Conservation (phyloP, 2,888 invertebrate species). For the Pimpla rufipes region DNA sequence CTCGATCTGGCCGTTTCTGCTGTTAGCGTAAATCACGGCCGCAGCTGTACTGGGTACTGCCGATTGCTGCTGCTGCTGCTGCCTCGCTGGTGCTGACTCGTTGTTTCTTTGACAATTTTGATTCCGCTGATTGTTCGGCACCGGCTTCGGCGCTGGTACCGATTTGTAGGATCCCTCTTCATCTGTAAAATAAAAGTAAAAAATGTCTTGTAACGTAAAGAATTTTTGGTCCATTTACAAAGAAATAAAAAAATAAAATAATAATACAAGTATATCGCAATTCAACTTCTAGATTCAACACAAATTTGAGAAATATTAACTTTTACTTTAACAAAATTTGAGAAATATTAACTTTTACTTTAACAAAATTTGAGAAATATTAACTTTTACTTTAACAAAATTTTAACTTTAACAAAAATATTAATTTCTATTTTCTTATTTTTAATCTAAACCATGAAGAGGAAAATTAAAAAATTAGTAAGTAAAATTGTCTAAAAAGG, state of each 20-base stretch:
- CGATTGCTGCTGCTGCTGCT: conserved; percentile 25
- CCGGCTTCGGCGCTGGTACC: conserved; percentile 88
- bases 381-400: no score
- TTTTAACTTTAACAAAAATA: no score
- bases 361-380: no score
- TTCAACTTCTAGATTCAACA: no score
- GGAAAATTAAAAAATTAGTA: no score
- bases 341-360: no score
- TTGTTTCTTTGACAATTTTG: conserved; percentile 56
- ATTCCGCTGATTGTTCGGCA: conserved; percentile 82
- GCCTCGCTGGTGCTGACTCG: conserved; percentile 43
- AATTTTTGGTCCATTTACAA: neutral
- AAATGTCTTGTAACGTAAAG: neutral
- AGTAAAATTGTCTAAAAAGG: no score
- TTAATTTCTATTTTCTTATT: no score
- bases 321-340: no score
- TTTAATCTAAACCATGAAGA: no score
- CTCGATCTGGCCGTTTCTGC: conserved; percentile 63
- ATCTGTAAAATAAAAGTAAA: conserved; percentile 82
- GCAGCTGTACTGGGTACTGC: conserved; percentile 52
- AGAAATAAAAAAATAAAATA: neutral
- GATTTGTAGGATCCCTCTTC: conserved; percentile 88
- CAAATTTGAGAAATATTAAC: no score
- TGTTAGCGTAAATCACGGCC: conserved; percentile 41
- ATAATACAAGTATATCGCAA: no score